phyloP scores from a whole-genome alignment of 2,113 vertebrate genomes.

The Manacus vitellinus region DNA sequence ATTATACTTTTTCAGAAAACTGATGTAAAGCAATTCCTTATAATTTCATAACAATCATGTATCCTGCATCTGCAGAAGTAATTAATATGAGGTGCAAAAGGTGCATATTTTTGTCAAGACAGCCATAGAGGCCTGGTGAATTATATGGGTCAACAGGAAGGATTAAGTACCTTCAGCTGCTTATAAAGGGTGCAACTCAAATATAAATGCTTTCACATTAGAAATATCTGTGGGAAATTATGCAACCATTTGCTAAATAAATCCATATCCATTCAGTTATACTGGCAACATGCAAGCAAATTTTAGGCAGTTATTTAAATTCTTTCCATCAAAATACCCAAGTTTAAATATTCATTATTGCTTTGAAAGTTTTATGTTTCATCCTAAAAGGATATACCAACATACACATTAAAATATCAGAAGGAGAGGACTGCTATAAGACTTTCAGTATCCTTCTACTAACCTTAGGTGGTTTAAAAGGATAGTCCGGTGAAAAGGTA shows the following conservation, averaged over 20 bases:
- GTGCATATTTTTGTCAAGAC: background rate
- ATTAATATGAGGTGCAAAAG: background rate
- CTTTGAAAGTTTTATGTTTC: background rate
- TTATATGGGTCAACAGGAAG: background rate
- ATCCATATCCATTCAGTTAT: background rate
- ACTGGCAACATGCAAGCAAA: background rate
- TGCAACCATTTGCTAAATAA: background rate
- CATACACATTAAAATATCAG: background rate
- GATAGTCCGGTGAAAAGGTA: slow-evolving; percentile 98
- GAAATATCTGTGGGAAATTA: background rate
- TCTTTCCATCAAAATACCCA: background rate
- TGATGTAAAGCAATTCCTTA: background rate
- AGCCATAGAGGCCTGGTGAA: background rate
- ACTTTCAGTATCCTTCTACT: slow-evolving; percentile 62
- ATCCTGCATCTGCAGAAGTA: background rate
- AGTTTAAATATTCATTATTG: background rate
- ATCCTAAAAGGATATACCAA: background rate
- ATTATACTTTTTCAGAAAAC: background rate
- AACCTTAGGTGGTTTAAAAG: slow-evolving; percentile 99
- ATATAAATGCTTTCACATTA: background rate
- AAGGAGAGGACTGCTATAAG: background rate
- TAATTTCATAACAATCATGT: background rate
- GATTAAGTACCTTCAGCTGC: background rate
- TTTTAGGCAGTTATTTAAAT: background rate
- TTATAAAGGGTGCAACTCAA: background rate